Conservation (phyloP, 2,797 vertebrate genomes). For the Sebastes goodei region DNA sequence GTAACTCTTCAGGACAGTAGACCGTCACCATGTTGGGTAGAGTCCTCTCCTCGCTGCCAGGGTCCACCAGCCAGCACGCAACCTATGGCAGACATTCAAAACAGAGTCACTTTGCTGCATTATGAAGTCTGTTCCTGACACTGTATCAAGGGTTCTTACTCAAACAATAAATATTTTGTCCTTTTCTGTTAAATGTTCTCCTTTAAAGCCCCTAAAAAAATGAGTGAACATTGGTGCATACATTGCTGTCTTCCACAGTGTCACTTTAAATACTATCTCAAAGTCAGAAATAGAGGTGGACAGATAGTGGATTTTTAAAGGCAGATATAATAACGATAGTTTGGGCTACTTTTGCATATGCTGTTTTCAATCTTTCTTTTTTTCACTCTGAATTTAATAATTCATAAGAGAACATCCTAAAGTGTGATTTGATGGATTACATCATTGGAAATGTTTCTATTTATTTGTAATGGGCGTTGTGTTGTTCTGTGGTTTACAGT, state of each 20-base stretch:
- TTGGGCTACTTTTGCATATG: too few species aligned
- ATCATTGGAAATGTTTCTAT: too few species aligned
- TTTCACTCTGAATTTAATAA: too few species aligned
- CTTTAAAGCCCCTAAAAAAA: background rate
- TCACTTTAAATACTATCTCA: background rate
- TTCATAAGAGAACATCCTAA: too few species aligned
- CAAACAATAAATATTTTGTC: background rate
- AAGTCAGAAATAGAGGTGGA: background rate
- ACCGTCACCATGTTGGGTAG: constrained; percentile 92
- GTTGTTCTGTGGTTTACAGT: too few species aligned
- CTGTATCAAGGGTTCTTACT: background rate
- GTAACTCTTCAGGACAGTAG: constrained; percentile 88
- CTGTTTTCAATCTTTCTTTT: too few species aligned
- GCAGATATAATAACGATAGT: too few species aligned
- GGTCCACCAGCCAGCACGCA: constrained; percentile 94
- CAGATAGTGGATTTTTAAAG: too few species aligned
- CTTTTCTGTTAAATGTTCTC: background rate
- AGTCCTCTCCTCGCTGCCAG: constrained; percentile 89
- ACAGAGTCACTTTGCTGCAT: background rate
- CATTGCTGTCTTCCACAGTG: background rate
- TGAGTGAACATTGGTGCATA: too few species aligned
- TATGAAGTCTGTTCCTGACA: background rate
- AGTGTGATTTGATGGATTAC: too few species aligned
- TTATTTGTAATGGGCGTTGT: too few species aligned
- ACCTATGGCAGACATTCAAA: constrained; percentile 79